Base-by-base conservation (phyloP, 2,888 invertebrate genomes). In the Leptinotarsa juncta region DNA sequence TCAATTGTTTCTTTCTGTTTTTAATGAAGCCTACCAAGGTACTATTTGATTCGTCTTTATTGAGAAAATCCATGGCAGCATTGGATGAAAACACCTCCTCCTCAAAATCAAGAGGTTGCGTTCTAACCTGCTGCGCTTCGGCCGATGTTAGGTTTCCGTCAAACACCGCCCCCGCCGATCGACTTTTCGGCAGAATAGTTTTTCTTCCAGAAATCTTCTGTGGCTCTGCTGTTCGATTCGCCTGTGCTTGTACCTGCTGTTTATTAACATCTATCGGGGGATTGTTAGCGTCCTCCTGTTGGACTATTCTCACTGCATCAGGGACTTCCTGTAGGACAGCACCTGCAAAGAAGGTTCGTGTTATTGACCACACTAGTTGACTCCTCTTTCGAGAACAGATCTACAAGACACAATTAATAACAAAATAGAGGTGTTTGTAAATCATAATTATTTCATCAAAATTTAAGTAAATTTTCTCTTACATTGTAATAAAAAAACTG, bases 251-350 rank as follows among this genome's bases (percentile, higher is more conserved):
- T 77, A 78, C 80, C 80, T 73, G 83, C 78, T 84, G 86, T 73
- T 85, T 86, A 82, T 82, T 84, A 82, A 82, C 81, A 70, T 83
- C 85, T 79, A 83, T 83, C 69, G 84, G 78, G 70, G 84, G 83
- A 76, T 79, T 82, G 55, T 82, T 80, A 77, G 82, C 80, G 70
- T 89, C 88, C 53, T 90, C 90, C 79, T 91, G 91, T 71, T 89
- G 88, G 51, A 90, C 87, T 73, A 90, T 90, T 23, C 90, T 87
- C 7, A 91, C 90, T 4, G 91, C 90, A 78, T 91, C 91, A 12
- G 91, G 90, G 42, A 91, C 90, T 83, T 91, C 91, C 82, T 91
- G 91, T 71, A 91, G 84, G 50, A 90, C 90, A 23, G 84, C 84
- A 76, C 81, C 81, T 71, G 55, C 55, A 66, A 65, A 48, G 65